Evolutionary conservation across 1,140 invertebrate genomes (phyloP).

Genomic region (Drosophila repleta): DNA sequence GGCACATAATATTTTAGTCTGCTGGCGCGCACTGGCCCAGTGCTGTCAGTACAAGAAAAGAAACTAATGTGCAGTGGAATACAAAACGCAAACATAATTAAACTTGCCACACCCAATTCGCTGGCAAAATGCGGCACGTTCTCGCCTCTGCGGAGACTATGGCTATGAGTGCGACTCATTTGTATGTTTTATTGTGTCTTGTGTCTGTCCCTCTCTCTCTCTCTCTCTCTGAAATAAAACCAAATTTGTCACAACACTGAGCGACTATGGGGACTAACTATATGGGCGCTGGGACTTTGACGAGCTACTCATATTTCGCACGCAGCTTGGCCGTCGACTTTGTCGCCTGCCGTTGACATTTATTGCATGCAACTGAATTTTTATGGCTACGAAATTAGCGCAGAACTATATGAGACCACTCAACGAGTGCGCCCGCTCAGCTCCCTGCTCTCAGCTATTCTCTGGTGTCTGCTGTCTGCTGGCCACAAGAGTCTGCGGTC

Average conservation of each 20-base stretch:
- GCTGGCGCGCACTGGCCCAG: background rate
- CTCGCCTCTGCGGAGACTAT: slow-evolving; percentile 7
- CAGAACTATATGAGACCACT: slow-evolving; percentile 52
- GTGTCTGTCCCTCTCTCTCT: background rate
- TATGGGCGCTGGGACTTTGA: slow-evolving; percentile 29
- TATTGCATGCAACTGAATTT: slow-evolving; percentile 76
- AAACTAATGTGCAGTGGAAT: slow-evolving; percentile 61
- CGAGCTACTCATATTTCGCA: slow-evolving; percentile 67
- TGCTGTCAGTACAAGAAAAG: slow-evolving; percentile 52
- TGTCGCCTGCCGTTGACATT: slow-evolving; percentile 69
- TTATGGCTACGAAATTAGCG: slow-evolving; percentile 76
- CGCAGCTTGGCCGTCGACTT: slow-evolving; percentile 45
- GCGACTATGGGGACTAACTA: slow-evolving; percentile 12
- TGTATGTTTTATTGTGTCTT: slow-evolving; percentile 62
- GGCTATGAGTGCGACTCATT: slow-evolving; percentile 27
- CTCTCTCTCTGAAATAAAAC: slow-evolving; percentile 63
- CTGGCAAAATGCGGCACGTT: slow-evolving; percentile 23
- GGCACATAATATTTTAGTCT: slow-evolving; percentile 7
- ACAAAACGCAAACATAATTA: slow-evolving; percentile 78
- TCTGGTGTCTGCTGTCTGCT: too few relatives aligned
- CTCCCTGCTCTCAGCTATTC: too few relatives aligned
- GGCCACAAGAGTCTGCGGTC: slow-evolving; percentile 37
- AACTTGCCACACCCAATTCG: slow-evolving; percentile 69
- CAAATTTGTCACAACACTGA: slow-evolving; percentile 69
- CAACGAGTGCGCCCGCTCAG: slow-evolving; percentile 2